Base-by-base conservation (phyloP, 2,888 invertebrate genomes). In the Julus scandinavius region DNA sequence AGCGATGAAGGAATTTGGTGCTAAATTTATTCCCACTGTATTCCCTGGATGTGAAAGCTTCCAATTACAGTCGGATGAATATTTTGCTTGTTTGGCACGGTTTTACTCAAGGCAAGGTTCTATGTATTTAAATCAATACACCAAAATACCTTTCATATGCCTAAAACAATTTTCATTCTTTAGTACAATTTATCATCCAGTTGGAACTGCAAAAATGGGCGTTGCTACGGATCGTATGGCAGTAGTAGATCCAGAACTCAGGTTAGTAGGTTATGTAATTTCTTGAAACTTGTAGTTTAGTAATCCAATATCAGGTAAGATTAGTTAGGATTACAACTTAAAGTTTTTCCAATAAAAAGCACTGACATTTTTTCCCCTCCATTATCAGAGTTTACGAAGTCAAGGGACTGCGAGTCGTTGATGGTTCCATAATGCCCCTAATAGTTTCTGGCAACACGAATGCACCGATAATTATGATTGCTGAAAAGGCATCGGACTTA, bases 401-500 rank as follows among this genome's bases (percentile, higher is more conserved):
- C 15, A 92, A 93, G 17, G 94, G 94, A 5, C 92, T 96, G 80
- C 93, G 96, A 90, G 96, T 96, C 0, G 95, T 96, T 89, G 96
- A 96, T 91, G 96, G 96, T 0, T 96, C 96, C 90, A 94, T 96
- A 83, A 96, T 96, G 94, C 96, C 96, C 0, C 94, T 94, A 91
- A 95, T 96, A 84, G 94, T 95, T 0, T 95, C 96, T 0, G 95
- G 95, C 40, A 96, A 96, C 91, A 96, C 96, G 0, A 96, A 96
- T 90, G 95, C 96, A 0, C 95, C 96, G 0, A 94, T 95, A 1
- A 96, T 94, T 89, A 96, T 96, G 96, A 96, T 96, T 90, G 96
- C 96, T 2, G 96, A 96, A 92, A 96, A 96, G 91, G 96, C 95
- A 0, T 94, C 96, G 0, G 96, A 97, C 91, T 95, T 97, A 94